A percentile compares a stretch with the other conserved stretches of the same genome.
Evolutionary conservation across 1,140 invertebrate species (phyloP).

Genomic region (Panagrolaimus sp.): DNA sequence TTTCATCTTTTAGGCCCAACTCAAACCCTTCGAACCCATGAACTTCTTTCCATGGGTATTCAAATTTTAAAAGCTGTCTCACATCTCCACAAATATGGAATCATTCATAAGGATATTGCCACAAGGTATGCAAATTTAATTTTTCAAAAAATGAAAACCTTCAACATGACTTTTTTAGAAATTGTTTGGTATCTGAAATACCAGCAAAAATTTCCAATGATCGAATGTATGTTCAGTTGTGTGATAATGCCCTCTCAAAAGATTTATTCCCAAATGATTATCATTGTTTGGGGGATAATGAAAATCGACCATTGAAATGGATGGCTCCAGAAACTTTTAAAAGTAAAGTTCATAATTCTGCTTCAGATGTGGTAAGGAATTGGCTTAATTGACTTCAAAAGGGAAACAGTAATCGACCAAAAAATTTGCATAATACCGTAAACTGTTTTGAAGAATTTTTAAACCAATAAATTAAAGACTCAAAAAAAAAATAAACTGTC

Average conservation of each 20-base stretch:
- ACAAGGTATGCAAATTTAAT: slow-evolving; percentile 61
- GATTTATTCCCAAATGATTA: slow-evolving; percentile 91
- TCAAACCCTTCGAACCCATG: slow-evolving; percentile 76
- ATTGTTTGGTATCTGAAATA: slow-evolving; percentile 51
- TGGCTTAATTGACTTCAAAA: too few species aligned
- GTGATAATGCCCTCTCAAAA: slow-evolving; percentile 81
- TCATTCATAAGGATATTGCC: slow-evolving; percentile 85
- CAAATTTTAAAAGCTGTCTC: slow-evolving; percentile 68
- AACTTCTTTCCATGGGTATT: slow-evolving; percentile 78
- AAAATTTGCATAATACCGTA: too few species aligned
- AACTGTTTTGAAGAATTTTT: too few species aligned
- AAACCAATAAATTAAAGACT: too few species aligned
- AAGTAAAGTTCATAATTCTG: slow-evolving; percentile 75
- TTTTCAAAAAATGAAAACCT: too few species aligned
- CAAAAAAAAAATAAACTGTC: too few species aligned
- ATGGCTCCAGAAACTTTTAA: slow-evolving; percentile 79
- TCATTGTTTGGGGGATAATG: slow-evolving; percentile 86
- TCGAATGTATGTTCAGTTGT: slow-evolving; percentile 78
- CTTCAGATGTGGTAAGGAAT: slow-evolving; percentile 75
- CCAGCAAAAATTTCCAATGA: slow-evolving; percentile 71
- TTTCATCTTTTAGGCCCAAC: slow-evolving; percentile 59
- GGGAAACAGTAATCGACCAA: too few species aligned
- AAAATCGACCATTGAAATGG: slow-evolving; percentile 88
- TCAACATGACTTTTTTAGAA: neutral
- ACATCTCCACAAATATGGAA: slow-evolving; percentile 81